Evolutionary conservation across 2,113 vertebrate species (phyloP).

Genomic region (Embiotoca jacksoni): DNA sequence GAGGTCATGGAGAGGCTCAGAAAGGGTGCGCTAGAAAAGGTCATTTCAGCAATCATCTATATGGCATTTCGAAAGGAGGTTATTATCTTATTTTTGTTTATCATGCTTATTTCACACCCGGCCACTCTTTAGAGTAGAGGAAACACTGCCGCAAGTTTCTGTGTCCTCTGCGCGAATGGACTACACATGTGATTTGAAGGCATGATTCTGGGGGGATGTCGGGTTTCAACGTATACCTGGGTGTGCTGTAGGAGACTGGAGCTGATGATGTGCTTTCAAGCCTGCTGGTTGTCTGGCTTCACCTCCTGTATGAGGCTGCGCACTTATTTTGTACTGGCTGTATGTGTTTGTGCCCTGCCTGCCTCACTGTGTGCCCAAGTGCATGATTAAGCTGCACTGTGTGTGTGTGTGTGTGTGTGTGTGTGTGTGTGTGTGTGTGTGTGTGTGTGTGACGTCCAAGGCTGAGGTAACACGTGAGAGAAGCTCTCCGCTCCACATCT

Average conservation of each 20-base stretch:
- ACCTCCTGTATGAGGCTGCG: background rate
- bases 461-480: constrained; percentile 48
- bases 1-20: background rate
- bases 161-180: background rate
- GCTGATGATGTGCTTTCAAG: constrained; percentile 38
- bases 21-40: background rate
- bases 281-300: constrained; percentile 8
- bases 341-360: constrained; percentile 1
- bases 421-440: constrained; percentile 1
- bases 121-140: background rate
- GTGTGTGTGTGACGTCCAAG: constrained; percentile 28
- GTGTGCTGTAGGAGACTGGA: constrained; percentile 44
- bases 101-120: background rate
- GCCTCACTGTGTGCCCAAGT: background rate
- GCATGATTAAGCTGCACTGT: constrained; percentile 5
- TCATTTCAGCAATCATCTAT: background rate
- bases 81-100: background rate
- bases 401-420: constrained; percentile 1
- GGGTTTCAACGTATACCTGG: constrained; percentile 33
- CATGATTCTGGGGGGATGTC: constrained; percentile 31
- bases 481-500: constrained; percentile 52
- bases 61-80: background rate
- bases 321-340: constrained; percentile 7
- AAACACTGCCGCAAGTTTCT: background rate
- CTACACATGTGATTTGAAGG: background rate